phyloP scores from a whole-genome alignment of 2,888 invertebrate species.

The Palloptera scutellata region DNA sequence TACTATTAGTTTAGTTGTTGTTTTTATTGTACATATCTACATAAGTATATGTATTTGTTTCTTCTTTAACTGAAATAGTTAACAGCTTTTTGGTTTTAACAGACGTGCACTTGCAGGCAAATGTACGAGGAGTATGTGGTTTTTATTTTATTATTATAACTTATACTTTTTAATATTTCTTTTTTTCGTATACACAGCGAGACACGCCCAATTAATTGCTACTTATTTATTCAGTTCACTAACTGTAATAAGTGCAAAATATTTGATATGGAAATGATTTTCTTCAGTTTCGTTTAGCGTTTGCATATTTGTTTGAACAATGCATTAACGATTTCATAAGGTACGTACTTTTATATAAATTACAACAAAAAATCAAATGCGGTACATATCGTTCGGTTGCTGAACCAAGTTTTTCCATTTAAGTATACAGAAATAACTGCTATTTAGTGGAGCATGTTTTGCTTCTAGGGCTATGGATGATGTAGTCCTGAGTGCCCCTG shows the following conservation, averaged over 20 bases:
- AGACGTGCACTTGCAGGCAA: not conserved
- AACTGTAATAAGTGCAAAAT: not conserved
- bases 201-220: constrained; percentile 15
- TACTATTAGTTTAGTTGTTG: not conserved
- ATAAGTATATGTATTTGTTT: constrained; percentile 10
- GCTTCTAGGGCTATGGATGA: too few species aligned
- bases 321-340: not conserved
- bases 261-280: not conserved
- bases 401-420: too few species aligned
- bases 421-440: too few species aligned
- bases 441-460: too few species aligned
- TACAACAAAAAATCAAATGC: too few species aligned
- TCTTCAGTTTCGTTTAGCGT: not conserved
- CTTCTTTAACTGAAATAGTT: constrained; percentile 12
- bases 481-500: too few species aligned
- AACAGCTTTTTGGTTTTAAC: not conserved
- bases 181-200: constrained; percentile 42
- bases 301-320: not conserved
- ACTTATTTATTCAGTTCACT: not conserved
- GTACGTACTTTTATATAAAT: not conserved
- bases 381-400: too few species aligned
- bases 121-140: constrained; percentile 40
- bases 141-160: constrained; percentile 45
- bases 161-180: constrained; percentile 24
- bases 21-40: constrained; percentile 3